Base-by-base conservation (phyloP, 2,888 invertebrate genomes). In the Timema cristinae region DNA sequence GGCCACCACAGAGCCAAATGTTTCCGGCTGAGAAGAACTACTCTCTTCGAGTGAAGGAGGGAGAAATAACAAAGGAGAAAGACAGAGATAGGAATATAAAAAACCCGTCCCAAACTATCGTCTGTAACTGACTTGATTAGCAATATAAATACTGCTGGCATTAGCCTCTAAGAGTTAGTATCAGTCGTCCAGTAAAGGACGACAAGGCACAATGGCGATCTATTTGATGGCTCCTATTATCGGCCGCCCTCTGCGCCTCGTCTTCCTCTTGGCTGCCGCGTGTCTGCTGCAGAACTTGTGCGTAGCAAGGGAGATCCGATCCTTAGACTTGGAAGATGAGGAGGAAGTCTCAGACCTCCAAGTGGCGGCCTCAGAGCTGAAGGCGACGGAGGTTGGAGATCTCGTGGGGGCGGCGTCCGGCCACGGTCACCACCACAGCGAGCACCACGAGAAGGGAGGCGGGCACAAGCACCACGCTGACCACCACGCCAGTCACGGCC, bases 401-500 rank as follows among this genome's bases (percentile, higher is more conserved):
- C 75, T 79, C 10, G 79, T 77, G 71, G 73, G 75, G 6, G 80
- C 81, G 2, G 80, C 79, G 0, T 75, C 77, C n/a, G 77, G 77
- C 48, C 77, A 76, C 71, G 76, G 75, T 68, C 87, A 92, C 79
- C 71, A 73, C 47, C 73, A 73, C 11, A 74, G 72, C 47, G 74
- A 71, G 75, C 85, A 86, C 77, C 86, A 87, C 77, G 89, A 89
- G 79, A 84, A 85, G 71, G 90, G 89, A 16, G 90, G 90, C n/a
- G 91, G 91, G 0, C 86, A 89, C 76, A 87, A 89, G 72, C 88
- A 90, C 78, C 89, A 90, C 76, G 85, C 86, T 2, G 86, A 90
- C 72, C 90, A 91, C 78, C 89, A 90, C 79, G 86, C 88, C 73
- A 87, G 89, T 54, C 87, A 92, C 79, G 92, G 90, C 0, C 89